Base-by-base conservation (phyloP, 1,140 invertebrate genomes). In the Drosophila takahashii region DNA sequence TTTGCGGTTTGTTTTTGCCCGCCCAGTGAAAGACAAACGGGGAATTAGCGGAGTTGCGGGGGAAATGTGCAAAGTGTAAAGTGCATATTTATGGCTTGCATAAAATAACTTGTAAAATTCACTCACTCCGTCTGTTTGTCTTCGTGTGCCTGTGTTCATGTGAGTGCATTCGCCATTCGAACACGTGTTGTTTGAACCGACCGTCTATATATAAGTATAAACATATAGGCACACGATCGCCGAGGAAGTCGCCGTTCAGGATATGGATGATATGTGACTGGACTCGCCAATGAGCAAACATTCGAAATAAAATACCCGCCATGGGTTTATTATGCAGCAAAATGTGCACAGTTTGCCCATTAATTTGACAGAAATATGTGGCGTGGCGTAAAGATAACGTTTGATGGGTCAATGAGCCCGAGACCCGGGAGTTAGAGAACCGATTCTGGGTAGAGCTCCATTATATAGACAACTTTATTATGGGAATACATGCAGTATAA, bases 31-130 rank as follows among this genome's bases (percentile, higher is more conserved):
- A 72, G 60, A 45, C 52, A 22, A 59, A 37, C 50, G 45, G 37
- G 60, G 52, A 48, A 41, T 47, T 18, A 60, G 29, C 9, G 29
- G 29, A 32, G 29, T 32, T 9, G 16, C 39, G 52, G 13, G 50
- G 36, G 79, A 87, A 86, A 79, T 86, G 83, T 66, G 73, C 66
- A 89, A 89, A 90, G 84, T 89, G 84, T 89, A 89, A 89, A 89
- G 84, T 89, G 84, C 84, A 89, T 89, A 89, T 89, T 89, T 89
- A 89, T 89, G 84, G 84, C 80, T 89, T 89, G 84, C 84, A 89
- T 84, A 89, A 89, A 89, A 89, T 83, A 80, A 89, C 84, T 87
- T 87, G 84, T 87, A 87, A 89, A 87, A 89, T 76, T 81, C 84
- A 89, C 61, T 87, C 76, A 70, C 65, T 86, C 75, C 52, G 59